A percentile compares a stretch with the other conserved stretches of the same genome.
Conservation (phyloP, 2,797 vertebrate species). For the Brotula barbata region DNA sequence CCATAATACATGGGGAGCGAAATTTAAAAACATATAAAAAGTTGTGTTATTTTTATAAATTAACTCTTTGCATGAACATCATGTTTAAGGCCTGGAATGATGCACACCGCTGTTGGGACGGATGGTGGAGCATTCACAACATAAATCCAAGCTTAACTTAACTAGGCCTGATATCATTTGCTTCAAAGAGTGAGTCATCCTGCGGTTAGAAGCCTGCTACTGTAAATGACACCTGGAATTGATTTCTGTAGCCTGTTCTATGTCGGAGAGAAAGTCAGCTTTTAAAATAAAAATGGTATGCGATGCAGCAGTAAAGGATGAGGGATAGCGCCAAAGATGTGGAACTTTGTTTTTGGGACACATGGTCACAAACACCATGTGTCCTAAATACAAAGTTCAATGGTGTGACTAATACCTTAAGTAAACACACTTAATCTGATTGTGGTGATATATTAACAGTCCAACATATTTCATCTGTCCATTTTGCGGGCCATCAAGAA, state of each 20-base stretch:
- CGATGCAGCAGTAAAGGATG: no score
- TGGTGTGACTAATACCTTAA: constrained; percentile 33
- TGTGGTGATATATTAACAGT: constrained; percentile 32
- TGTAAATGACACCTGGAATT: not conserved
- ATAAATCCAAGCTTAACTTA: not conserved
- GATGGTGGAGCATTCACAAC: not conserved
- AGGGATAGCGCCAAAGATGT: no score
- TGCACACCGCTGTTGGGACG: no score
- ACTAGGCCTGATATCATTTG: not conserved
- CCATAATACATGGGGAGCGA: no score
- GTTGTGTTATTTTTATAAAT: no score
- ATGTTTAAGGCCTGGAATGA: no score
- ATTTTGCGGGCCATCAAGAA: constrained; percentile 9
- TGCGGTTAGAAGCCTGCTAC: not conserved
- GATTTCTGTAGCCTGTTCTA: not conserved
- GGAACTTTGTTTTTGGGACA: no score
- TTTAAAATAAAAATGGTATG: no score
- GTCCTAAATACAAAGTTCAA: constrained; percentile 24
- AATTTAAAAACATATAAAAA: no score
- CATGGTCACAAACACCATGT: not conserved
- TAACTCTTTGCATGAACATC: no score
- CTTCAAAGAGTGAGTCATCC: not conserved
- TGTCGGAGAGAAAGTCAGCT: no score
- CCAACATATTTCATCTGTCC: constrained; percentile 38
- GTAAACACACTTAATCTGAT: constrained; percentile 53